phyloP scores from a whole-genome alignment of 2,888 invertebrate species.

The Lysandra coridon region DNA sequence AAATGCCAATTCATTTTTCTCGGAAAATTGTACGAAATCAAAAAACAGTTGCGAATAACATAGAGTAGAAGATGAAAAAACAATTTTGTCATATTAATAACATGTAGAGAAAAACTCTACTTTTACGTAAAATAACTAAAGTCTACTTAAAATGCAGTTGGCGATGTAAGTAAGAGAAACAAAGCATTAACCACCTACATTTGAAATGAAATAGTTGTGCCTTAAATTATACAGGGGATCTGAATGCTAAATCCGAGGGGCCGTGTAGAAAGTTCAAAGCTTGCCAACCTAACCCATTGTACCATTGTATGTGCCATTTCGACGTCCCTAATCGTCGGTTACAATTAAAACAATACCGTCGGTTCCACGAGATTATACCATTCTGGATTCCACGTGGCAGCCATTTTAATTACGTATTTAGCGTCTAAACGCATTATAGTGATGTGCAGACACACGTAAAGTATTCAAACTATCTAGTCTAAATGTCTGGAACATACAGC shows the following conservation, averaged over 20 bases:
- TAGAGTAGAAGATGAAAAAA: not conserved
- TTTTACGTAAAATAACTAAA: not conserved
- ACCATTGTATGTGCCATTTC: constrained; percentile 27
- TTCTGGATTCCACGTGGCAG: constrained; percentile 27
- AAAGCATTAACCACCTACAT: not conserved
- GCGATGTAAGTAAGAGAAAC: not conserved
- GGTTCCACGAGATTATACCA: constrained; percentile 25
- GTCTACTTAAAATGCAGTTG: not conserved
- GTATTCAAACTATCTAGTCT: constrained; percentile 22
- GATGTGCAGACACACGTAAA: constrained; percentile 10
- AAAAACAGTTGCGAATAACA: too few relatives aligned
- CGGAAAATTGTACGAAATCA: too few relatives aligned
- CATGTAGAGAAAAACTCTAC: not conserved
- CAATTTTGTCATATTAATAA: not conserved
- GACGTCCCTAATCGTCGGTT: constrained; percentile 29
- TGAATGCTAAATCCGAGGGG: constrained; percentile 10
- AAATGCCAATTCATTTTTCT: too few relatives aligned
- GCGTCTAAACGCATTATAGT: constrained; percentile 21
- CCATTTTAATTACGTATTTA: constrained; percentile 20
- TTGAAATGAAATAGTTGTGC: constrained; percentile 15
- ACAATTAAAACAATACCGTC: constrained; percentile 28
- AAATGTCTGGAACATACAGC: constrained; percentile 8
- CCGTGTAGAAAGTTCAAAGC: constrained; percentile 27
- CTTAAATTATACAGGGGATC: not conserved
- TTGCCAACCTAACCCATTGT: constrained; percentile 30